phyloP scores from a whole-genome alignment of 2,888 invertebrate genomes.

The Catocala sponsa region DNA sequence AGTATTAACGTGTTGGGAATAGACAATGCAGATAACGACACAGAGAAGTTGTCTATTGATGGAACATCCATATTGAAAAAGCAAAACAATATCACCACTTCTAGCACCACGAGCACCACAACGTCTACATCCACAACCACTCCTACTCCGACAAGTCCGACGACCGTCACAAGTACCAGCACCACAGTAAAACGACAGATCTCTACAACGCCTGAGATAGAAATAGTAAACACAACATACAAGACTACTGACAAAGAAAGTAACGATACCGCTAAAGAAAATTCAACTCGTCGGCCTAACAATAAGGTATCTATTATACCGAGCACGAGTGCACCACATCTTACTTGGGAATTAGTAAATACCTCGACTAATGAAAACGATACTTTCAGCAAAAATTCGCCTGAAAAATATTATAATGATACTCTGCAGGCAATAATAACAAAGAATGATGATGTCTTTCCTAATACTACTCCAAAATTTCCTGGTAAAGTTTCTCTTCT shows the following conservation, averaged over 20 bases:
- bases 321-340: constrained; percentile 73
- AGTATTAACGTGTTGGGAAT: constrained; percentile 76
- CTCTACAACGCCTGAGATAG: constrained; percentile 38
- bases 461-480: constrained; percentile 81
- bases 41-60: constrained; percentile 77
- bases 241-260: constrained; percentile 41
- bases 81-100: constrained; percentile 57
- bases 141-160: constrained; percentile 33
- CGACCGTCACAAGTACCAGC: constrained; percentile 43
- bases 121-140: constrained; percentile 37
- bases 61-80: constrained; percentile 83
- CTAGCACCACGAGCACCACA: constrained; percentile 39
- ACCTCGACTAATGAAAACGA: constrained; percentile 81
- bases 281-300: constrained; percentile 77
- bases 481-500: constrained; percentile 80
- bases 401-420: constrained; percentile 89
- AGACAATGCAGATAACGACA: constrained; percentile 72
- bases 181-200: constrained; percentile 38
- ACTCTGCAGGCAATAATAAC: constrained; percentile 90
- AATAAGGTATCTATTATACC: constrained; percentile 84
- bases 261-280: constrained; percentile 65
- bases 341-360: constrained; percentile 89
- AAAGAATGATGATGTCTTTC: constrained; percentile 83
- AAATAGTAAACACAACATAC: constrained; percentile 43
- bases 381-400: constrained; percentile 72